Base-by-base conservation (phyloP, 2,113 vertebrate genomes). In the Dolichotis patagonum region DNA sequence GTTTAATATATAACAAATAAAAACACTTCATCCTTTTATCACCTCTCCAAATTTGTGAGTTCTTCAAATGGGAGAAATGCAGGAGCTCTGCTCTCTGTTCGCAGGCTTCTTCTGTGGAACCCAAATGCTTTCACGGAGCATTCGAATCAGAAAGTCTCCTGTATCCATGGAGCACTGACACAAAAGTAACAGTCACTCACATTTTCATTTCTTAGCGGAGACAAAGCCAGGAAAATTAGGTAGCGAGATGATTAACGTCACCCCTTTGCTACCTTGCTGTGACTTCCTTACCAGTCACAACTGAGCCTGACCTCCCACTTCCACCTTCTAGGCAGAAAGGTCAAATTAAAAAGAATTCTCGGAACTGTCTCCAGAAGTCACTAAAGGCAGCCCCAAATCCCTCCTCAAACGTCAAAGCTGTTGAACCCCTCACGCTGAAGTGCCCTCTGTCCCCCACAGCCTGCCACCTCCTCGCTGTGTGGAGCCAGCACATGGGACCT, bases 51-150 rank as follows among this genome's bases (percentile, higher is more conserved):
- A 12, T 38, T 26, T 56, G 5, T 58, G n/a, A 67, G 26, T 7
- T 62, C 69, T 17, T 52, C 54, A n/a, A 38, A 10, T 26, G 20
- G 54, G 52, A 43, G 32, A 16, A 60, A 81, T 22, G 28, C 54
- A 56, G 2, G 6, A 3, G 19, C 5, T 60, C 0, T 58, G 49
- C 49, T n/a, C 1, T 56, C 13, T 41, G 7, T 3, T 19, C 13
- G 10, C 26, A 5, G 4, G 24, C 3, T 13, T 82, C 1, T 62
- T 8, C 8, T 49, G 11, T 4, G 87, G 56, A 65, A 52, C 19
- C 24, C 35, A 69, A n/a, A 41, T 54, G 3, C 10, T 93, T 78
- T 54, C 17, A 20, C 17, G 4, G 56, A 75, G 22, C 12, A 49
- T 20, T 35, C 28, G 26, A 30, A 43, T 28, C 35, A 43, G 38